These are phyloP conservation scores for Montipora sp. DNA, from an alignment of 64 coral and sea anemone genomes.

Conservation along the genomic window DNA sequence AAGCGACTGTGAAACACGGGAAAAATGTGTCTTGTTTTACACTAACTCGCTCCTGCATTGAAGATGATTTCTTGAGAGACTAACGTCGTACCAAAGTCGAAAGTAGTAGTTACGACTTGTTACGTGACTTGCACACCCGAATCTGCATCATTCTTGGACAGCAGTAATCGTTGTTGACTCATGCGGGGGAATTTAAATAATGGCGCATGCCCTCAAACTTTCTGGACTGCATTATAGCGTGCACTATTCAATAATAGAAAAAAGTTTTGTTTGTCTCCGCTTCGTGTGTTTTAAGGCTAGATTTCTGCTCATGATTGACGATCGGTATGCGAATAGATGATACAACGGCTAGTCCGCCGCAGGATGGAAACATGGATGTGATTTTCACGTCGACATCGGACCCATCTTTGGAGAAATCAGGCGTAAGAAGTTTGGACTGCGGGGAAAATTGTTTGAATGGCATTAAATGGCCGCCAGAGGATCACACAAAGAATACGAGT, in stretches of 20 bases:
- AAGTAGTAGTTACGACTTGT: too few relatives aligned
- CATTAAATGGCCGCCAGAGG: constrained; percentile 97
- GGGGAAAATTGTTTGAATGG: constrained; percentile 96
- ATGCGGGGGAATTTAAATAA: constrained; percentile 96
- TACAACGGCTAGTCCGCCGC: constrained; percentile 69
- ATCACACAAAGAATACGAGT: constrained; percentile 76
- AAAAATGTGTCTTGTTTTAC: too few relatives aligned
- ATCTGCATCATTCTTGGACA: background rate
- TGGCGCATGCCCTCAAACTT: constrained; percentile 95
- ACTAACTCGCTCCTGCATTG: too few relatives aligned
- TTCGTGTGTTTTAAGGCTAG: constrained; percentile 59
- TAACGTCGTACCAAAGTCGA: too few relatives aligned
- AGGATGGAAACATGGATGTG: constrained; percentile 70
- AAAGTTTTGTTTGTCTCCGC: constrained; percentile 88
- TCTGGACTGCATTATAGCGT: constrained; percentile 66
- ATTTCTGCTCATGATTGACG: constrained; percentile 67
- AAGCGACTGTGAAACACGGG: too few relatives aligned
- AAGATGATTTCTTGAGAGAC: too few relatives aligned
- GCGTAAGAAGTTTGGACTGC: constrained; percentile 55
- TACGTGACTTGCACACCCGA: background rate
- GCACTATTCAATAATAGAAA: constrained; percentile 99
- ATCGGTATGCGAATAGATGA: constrained; percentile 74
- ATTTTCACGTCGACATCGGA: constrained; percentile 66
- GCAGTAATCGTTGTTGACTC: constrained; percentile 20
- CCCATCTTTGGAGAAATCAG: constrained; percentile 44